Conservation (phyloP, 92 coral and sea anemone species). For the Porites cylindrica region DNA sequence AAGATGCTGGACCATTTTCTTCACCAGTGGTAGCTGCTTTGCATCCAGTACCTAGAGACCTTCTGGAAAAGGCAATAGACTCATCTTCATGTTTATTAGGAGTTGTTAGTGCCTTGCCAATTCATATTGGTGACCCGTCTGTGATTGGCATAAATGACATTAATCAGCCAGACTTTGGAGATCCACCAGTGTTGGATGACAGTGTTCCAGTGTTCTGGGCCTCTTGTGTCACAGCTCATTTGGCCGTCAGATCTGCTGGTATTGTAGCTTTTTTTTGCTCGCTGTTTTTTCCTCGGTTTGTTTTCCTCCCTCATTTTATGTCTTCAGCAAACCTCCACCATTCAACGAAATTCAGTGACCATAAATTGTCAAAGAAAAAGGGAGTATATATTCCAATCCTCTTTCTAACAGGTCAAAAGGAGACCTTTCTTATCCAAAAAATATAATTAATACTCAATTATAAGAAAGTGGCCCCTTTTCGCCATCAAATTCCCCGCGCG, state of each 20-base stretch:
- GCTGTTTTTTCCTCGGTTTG: not conserved
- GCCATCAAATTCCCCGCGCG: too few relatives aligned
- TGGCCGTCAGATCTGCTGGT: constrained; percentile 73
- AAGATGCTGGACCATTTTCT: constrained; percentile 69
- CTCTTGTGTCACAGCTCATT: constrained; percentile 68
- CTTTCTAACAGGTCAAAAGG: too few relatives aligned
- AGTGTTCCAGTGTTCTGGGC: constrained; percentile 90
- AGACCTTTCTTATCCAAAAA: too few relatives aligned
- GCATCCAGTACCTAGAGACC: constrained; percentile 71
- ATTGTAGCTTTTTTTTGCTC: constrained; percentile 1
- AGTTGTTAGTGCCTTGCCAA: constrained; percentile 77
- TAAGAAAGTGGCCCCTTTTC: too few relatives aligned
- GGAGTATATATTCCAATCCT: too few relatives aligned
- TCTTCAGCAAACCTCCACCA: too few relatives aligned
- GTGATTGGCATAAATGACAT: constrained; percentile 77
- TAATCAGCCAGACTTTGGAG: constrained; percentile 66
- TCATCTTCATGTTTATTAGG: constrained; percentile 70
- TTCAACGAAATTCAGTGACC: too few relatives aligned
- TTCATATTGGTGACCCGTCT: constrained; percentile 95
- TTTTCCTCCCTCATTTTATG: too few relatives aligned
- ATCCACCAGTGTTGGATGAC: constrained; percentile 40
- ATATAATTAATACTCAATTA: too few relatives aligned
- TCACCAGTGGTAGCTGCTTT: constrained; percentile 86
- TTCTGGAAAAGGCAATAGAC: constrained; percentile 74
- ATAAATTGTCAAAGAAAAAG: too few relatives aligned